Percentiles rank a stretch among this genome's conserved stretches.
phyloP scores from a whole-genome alignment of 2,113 vertebrate species.

The Thinocorus orbignyianus region DNA sequence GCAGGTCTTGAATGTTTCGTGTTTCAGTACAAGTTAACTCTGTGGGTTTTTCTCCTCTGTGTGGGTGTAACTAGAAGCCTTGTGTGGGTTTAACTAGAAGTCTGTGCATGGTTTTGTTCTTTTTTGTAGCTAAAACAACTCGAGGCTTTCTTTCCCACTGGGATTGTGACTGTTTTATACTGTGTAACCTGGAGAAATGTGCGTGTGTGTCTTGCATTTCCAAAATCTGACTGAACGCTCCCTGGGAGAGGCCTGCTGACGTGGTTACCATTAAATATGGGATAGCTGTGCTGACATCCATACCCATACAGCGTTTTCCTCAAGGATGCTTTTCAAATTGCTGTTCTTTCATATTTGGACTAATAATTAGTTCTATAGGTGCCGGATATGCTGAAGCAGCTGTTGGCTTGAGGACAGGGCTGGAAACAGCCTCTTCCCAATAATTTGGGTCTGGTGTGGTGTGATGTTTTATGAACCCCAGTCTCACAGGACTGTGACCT shows the following conservation, averaged over 20 bases:
- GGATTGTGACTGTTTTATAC: neutral
- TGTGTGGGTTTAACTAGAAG: constrained; percentile 24
- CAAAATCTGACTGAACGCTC: neutral
- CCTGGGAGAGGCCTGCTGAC: neutral
- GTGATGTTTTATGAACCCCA: rapidly evolving
- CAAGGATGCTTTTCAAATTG: neutral
- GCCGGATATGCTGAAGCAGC: neutral
- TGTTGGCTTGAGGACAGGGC: neutral
- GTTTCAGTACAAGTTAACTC: neutral
- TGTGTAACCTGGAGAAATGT: neutral
- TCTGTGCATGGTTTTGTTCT: constrained; percentile 4
- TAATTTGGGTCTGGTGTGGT: rapidly evolving
- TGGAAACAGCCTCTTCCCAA: neutral
- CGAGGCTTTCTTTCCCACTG: neutral
- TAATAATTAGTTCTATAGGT: neutral
- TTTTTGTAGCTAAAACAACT: neutral
- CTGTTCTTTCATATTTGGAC: neutral
- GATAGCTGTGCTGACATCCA: rapidly evolving
- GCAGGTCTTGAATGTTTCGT: neutral
- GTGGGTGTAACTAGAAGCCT: neutral
- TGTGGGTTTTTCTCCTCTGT: neutral
- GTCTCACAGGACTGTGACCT: neutral
- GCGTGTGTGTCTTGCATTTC: neutral
- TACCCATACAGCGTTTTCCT: neutral
- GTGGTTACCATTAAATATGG: rapidly evolving